Evolutionary conservation across 2,113 vertebrate genomes (phyloP).

Genomic region (Beaufortia kweichowensis): DNA sequence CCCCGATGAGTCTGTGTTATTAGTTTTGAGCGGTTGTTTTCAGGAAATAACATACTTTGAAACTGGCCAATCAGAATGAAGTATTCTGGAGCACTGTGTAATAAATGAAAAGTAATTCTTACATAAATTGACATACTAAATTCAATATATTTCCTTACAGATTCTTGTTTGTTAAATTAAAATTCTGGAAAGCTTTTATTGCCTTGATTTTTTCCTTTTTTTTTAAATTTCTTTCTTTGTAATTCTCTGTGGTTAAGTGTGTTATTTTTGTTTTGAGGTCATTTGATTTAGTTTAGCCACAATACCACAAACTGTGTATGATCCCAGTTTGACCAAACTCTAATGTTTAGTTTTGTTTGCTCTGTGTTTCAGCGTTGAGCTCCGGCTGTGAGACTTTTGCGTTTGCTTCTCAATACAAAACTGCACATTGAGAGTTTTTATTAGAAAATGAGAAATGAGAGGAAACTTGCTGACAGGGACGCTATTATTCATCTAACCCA

Average conservation of each 20-base stretch:
- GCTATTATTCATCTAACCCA: constrained; percentile 44
- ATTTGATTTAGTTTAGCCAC: background rate
- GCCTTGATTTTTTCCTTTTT: background rate
- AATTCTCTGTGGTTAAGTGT: background rate
- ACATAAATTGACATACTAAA: no score
- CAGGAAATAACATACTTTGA: no score
- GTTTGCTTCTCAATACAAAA: constrained; percentile 31
- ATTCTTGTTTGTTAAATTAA: no score
- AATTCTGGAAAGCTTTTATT: no score
- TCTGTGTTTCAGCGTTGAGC: constrained; percentile 36
- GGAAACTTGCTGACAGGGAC: constrained; percentile 55
- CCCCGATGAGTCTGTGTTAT: no score
- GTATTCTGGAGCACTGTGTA: no score
- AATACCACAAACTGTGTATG: background rate
- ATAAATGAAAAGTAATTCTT: no score
- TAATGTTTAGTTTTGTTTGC: background rate
- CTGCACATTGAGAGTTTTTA: constrained; percentile 56
- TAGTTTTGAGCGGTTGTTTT: no score
- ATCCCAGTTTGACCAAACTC: background rate
- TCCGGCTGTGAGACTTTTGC: background rate
- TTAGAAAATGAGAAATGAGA: constrained; percentile 56
- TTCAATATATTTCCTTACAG: no score
- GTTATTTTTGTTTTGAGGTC: background rate
- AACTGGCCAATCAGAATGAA: no score
- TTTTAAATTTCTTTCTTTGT: background rate